A percentile compares a stretch with the other conserved stretches of the same genome.
Evolutionary conservation across 2,888 invertebrate species (phyloP).

Genomic region (Enoplolaimus lenunculus): DNA sequence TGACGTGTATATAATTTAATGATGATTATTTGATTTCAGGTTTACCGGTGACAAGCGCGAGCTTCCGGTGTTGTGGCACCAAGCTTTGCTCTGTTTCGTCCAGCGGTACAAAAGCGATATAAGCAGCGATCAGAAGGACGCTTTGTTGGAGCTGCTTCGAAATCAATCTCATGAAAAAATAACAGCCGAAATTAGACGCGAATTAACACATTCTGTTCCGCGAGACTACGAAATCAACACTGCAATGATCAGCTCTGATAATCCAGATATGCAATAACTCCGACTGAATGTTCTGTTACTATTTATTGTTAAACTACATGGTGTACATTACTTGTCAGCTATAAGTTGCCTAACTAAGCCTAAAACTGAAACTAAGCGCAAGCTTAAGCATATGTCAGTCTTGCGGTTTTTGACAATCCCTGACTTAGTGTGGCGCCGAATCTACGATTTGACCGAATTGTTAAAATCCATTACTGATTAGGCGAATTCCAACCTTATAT

Average conservation of each 20-base stretch:
- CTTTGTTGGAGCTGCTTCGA: slow-evolving; percentile 61
- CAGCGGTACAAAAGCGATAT: slow-evolving; percentile 90
- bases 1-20: too few relatives aligned
- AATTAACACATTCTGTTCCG: slow-evolving; percentile 66
- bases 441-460: too few relatives aligned
- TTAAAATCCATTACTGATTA: too few relatives aligned
- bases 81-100: slow-evolving; percentile 75
- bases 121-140: slow-evolving; percentile 76
- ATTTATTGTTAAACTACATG: too few relatives aligned
- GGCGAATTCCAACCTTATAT: too few relatives aligned
- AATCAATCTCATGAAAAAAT: slow-evolving; percentile 52
- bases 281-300: too few relatives aligned
- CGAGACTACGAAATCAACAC: slow-evolving; percentile 49
- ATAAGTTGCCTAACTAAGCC: too few relatives aligned
- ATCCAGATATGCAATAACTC: slow-evolving; percentile 2
- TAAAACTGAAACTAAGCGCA: too few relatives aligned
- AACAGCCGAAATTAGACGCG: slow-evolving; percentile 68
- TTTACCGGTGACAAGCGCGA: slow-evolving; percentile 66
- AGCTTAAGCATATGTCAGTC: too few relatives aligned
- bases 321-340: too few relatives aligned
- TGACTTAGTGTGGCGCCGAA: too few relatives aligned
- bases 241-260: slow-evolving; percentile 16
- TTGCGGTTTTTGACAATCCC: too few relatives aligned
- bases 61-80: slow-evolving; percentile 93
- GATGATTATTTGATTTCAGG: slow-evolving; percentile 48